Conservation (phyloP, 2,797 vertebrate genomes). For the Anguilla pacifica region DNA sequence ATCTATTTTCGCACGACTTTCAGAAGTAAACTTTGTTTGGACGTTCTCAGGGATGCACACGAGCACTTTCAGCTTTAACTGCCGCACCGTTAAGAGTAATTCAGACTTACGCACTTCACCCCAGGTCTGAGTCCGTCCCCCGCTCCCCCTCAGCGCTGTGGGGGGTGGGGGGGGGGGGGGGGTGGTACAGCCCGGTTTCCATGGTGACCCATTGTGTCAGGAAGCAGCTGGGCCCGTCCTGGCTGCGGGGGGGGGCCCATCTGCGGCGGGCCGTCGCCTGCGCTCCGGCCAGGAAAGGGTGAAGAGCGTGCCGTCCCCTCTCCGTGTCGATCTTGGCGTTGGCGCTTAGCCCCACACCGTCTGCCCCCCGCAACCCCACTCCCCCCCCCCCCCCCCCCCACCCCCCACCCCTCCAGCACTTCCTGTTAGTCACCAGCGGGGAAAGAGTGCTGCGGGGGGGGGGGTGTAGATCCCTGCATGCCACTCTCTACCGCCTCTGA, state of each 20-base stretch:
- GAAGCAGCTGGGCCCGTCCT: not conserved
- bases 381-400: not conserved
- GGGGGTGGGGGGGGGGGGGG: not conserved
- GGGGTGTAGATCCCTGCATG: not conserved
- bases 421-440: constrained; percentile 21
- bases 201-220: not conserved
- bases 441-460: not conserved
- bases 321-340: constrained; percentile 45
- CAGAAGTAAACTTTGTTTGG: no score
- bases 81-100: no score
- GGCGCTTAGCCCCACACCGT: not conserved
- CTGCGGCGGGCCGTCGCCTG: not conserved
- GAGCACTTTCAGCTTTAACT: not conserved
- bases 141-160: not conserved
- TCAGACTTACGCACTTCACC: not conserved
- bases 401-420: constrained; percentile 32
- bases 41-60: not conserved
- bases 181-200: not conserved
- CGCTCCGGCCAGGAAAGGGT: constrained; percentile 38
- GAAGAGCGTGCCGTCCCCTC: constrained; percentile 35
- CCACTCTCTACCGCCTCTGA: not conserved
- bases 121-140: not conserved
- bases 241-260: not conserved
- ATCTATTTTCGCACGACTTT: not conserved
- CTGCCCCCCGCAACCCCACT: not conserved